Conservation (phyloP, 2,113 vertebrate genomes). For the Notechis scutatus region DNA sequence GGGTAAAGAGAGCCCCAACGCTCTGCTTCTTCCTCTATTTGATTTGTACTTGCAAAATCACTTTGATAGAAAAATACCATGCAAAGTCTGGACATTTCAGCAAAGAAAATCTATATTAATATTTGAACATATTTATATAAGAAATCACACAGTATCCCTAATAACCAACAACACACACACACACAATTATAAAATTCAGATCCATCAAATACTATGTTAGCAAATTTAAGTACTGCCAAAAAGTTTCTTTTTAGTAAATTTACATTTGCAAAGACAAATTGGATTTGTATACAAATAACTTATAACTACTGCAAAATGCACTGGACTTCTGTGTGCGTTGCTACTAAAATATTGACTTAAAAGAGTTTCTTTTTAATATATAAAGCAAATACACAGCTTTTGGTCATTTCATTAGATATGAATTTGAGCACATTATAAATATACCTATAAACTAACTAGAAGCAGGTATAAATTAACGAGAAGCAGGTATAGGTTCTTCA, state of each 20-base stretch:
- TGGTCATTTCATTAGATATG: conserved; percentile 45
- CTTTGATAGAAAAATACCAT: conserved; percentile 41
- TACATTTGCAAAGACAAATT: conserved; percentile 47
- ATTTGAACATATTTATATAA: conserved; percentile 65
- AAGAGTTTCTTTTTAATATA: conserved; percentile 70
- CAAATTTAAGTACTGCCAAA: conserved; percentile 43
- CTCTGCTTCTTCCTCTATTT: background rate
- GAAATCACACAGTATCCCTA: conserved; percentile 62
- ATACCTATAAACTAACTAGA: background rate
- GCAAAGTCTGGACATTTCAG: conserved; percentile 47
- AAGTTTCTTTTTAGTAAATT: conserved; percentile 33
- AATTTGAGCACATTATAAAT: conserved; percentile 46
- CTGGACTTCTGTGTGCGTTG: conserved; percentile 28
- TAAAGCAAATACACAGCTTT: conserved; percentile 67
- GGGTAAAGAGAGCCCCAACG: too few relatives aligned
- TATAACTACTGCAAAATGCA: conserved; percentile 50
- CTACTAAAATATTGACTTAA: conserved; percentile 69
- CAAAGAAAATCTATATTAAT: conserved; percentile 76
- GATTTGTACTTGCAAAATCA: background rate
- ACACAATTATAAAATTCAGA: conserved; percentile 64
- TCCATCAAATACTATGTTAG: conserved; percentile 32
- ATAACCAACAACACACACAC: background rate
- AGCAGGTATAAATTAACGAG: background rate
- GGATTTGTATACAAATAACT: conserved; percentile 57
- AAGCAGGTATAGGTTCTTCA: background rate